phyloP scores from a whole-genome alignment of 2,797 vertebrate genomes.

The Trematomus bernacchii region DNA sequence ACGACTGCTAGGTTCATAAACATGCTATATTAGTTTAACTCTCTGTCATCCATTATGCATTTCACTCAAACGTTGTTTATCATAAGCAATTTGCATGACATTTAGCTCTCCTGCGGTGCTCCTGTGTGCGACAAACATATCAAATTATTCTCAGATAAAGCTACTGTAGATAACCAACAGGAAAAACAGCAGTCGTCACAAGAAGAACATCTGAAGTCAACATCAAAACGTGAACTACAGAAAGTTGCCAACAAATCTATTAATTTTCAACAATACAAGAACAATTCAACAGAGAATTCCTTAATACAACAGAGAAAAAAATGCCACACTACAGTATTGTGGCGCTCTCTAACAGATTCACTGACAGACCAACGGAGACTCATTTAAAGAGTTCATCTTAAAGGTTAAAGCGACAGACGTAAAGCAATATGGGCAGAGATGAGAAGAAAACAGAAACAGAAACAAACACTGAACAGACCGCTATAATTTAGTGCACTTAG shows the following conservation, averaged over 20 bases:
- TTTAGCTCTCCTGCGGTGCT: slow-evolving; percentile 25
- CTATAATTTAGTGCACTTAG: background rate
- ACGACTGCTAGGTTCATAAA: slow-evolving; percentile 29
- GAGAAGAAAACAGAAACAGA: background rate
- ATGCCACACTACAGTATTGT: background rate
- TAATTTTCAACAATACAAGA: slow-evolving; percentile 1
- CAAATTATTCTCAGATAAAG: background rate
- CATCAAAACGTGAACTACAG: background rate
- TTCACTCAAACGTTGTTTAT: slow-evolving; percentile 32
- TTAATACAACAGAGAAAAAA: slow-evolving; percentile 18
- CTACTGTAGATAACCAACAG: slow-evolving; percentile 8
- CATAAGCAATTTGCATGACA: slow-evolving; percentile 38
- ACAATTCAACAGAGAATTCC: slow-evolving; percentile 8
- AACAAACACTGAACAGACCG: slow-evolving; percentile 7
- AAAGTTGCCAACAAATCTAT: background rate
- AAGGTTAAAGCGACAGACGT: background rate
- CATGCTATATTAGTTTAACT: slow-evolving; percentile 52
- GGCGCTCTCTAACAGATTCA: background rate
- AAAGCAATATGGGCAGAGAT: background rate
- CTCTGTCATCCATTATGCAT: slow-evolving; percentile 58
- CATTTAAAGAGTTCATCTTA: slow-evolving; percentile 15
- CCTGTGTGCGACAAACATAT: slow-evolving; percentile 19
- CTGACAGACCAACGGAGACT: slow-evolving; percentile 13
- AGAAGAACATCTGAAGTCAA: slow-evolving; percentile 3
- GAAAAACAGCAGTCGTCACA: slow-evolving; percentile 2